Evolutionary conservation across 2,113 vertebrate genomes (phyloP).

Genomic region (Pseudopodoces humilis): DNA sequence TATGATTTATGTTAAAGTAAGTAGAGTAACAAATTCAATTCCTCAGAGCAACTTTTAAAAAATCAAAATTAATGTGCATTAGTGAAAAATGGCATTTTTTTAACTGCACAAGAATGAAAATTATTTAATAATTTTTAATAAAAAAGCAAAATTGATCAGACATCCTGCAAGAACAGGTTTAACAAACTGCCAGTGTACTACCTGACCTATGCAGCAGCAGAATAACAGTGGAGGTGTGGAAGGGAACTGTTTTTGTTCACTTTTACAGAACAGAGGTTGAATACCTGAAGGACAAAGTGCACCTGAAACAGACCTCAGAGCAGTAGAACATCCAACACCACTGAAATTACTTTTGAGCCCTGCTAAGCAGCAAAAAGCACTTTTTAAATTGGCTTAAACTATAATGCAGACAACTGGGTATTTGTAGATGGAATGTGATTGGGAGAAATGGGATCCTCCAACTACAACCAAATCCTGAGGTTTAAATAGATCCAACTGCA

Average conservation of each 20-base stretch:
- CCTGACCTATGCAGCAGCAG: not conserved
- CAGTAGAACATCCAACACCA: not conserved
- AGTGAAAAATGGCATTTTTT: not conserved
- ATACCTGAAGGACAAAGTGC: not conserved
- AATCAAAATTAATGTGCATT: not conserved
- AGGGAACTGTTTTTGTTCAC: not conserved
- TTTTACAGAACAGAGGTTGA: not conserved
- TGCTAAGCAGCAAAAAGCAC: not conserved
- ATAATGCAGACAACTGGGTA: not conserved
- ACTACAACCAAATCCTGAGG: not conserved
- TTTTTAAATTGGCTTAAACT: not conserved
- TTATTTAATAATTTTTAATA: not conserved
- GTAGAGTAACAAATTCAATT: conserved; percentile 21
- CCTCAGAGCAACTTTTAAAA: not conserved
- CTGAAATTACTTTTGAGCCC: not conserved
- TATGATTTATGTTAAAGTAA: not conserved
- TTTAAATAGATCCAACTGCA: not conserved
- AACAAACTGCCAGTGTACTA: not conserved
- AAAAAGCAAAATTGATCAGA: not conserved
- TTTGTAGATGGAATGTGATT: not conserved
- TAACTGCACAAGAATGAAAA: not conserved
- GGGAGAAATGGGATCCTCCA: conserved; percentile 11
- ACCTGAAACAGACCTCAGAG: not conserved
- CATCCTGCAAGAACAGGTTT: not conserved
- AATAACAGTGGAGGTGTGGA: not conserved